phyloP scores from a whole-genome alignment of 2,797 vertebrate genomes.

The Anguilla pacifica region DNA sequence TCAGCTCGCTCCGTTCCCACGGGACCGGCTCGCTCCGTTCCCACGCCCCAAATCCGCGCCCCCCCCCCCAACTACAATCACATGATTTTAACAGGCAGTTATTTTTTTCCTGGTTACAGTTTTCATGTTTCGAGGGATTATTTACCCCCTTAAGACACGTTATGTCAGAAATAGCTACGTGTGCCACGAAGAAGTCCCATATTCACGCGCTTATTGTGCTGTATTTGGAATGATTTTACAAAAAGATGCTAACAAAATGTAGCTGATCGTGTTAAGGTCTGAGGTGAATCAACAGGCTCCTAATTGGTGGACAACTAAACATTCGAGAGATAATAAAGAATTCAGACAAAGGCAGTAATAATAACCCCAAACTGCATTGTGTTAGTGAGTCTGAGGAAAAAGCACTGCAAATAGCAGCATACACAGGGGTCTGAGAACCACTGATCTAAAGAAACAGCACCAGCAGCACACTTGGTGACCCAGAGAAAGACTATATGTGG shows the following conservation, averaged over 20 bases:
- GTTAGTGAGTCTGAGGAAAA: too few species aligned
- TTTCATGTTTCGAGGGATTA: neutral
- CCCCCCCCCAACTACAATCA: neutral
- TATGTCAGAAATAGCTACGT: neutral
- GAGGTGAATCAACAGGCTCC: too few species aligned
- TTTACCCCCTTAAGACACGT: neutral
- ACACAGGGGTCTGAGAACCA: too few species aligned
- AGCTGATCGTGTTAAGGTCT: neutral
- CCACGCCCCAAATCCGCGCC: too few species aligned
- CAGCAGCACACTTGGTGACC: too few species aligned
- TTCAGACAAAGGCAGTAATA: too few species aligned
- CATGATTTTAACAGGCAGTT: neutral
- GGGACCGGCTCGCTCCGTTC: neutral
- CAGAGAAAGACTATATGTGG: too few species aligned
- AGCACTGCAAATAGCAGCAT: too few species aligned
- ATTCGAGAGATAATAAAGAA: too few species aligned
- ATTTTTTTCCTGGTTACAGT: neutral
- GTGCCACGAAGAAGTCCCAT: neutral
- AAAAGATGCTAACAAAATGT: neutral
- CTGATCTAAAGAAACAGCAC: too few species aligned
- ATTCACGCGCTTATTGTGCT: neutral
- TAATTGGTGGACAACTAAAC: too few species aligned
- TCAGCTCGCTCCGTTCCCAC: neutral
- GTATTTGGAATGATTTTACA: neutral
- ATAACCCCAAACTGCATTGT: too few species aligned